Evolutionary conservation across 2,797 vertebrate genomes (phyloP).

Genomic region (Poecilia wingei): DNA sequence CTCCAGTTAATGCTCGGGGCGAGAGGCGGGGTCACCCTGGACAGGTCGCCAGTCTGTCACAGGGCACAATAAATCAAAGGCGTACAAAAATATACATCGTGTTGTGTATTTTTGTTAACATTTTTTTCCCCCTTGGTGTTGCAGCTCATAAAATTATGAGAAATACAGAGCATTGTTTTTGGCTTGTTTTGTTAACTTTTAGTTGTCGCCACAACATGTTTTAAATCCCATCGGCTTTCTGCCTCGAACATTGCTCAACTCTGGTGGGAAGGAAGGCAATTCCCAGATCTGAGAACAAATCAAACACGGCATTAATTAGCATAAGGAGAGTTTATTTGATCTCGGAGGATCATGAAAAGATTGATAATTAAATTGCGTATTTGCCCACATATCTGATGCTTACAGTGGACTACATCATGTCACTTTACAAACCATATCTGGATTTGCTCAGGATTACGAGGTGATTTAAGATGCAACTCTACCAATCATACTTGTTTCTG

Average conservation of each 20-base stretch:
- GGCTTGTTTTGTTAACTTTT: background rate
- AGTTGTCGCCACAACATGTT: background rate
- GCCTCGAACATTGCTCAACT: background rate
- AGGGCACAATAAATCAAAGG: background rate
- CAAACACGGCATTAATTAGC: background rate
- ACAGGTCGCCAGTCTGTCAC: too few relatives aligned
- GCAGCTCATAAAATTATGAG: background rate
- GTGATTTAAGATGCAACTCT: background rate
- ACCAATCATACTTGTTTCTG: slow-evolving; percentile 9
- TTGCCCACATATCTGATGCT: background rate
- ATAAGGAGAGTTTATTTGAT: background rate
- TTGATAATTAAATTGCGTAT: slow-evolving; percentile 1
- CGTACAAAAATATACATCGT: too few relatives aligned
- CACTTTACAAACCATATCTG: background rate
- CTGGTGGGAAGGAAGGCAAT: background rate
- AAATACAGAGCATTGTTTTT: background rate
- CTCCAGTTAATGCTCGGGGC: too few relatives aligned
- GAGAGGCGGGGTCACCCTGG: too few relatives aligned
- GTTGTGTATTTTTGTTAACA: background rate
- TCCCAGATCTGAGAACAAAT: slow-evolving; percentile 6
- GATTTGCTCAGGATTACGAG: background rate
- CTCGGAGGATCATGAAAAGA: background rate
- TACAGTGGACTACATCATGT: background rate
- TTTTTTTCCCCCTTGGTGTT: background rate
- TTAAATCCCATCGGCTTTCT: background rate